These are phyloP conservation scores for Cotesia typhae DNA, from an alignment of 1,140 invertebrate species.

Conservation along the genomic window DNA sequence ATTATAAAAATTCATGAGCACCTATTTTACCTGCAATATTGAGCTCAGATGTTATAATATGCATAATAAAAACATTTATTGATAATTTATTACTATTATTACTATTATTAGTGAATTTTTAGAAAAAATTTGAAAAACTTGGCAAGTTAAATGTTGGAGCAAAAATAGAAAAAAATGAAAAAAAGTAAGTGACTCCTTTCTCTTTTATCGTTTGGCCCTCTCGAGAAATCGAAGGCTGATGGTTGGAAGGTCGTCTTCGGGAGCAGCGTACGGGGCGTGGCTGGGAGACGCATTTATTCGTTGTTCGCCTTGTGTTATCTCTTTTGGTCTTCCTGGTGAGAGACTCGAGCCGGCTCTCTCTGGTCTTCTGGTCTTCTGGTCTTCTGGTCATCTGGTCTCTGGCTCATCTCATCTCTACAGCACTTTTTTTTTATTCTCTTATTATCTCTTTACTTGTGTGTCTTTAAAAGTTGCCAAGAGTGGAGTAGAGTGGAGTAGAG, in stretches of 20 bases:
- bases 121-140: too few relatives aligned
- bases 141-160: neutral
- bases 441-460: too few relatives aligned
- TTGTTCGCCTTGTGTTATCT: conserved; percentile 20
- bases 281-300: conserved; percentile 42
- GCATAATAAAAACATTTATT: too few relatives aligned
- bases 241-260: conserved; percentile 41
- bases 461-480: too few relatives aligned
- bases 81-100: too few relatives aligned
- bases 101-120: too few relatives aligned
- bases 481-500: too few relatives aligned
- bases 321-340: neutral
- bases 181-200: conserved; percentile 10
- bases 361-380: conserved; percentile 15
- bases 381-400: conserved; percentile 23
- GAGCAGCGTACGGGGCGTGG: conserved; percentile 34
- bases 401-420: neutral
- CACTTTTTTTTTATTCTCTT: too few relatives aligned
- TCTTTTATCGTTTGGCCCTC: conserved; percentile 30
- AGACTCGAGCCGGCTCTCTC: neutral
- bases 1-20: too few relatives aligned
- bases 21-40: too few relatives aligned
- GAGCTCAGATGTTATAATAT: too few relatives aligned
- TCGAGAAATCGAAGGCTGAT: conserved; percentile 36
- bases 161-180: neutral